Conservation (phyloP, 2,113 vertebrate species). For the Carassius carassius region DNA sequence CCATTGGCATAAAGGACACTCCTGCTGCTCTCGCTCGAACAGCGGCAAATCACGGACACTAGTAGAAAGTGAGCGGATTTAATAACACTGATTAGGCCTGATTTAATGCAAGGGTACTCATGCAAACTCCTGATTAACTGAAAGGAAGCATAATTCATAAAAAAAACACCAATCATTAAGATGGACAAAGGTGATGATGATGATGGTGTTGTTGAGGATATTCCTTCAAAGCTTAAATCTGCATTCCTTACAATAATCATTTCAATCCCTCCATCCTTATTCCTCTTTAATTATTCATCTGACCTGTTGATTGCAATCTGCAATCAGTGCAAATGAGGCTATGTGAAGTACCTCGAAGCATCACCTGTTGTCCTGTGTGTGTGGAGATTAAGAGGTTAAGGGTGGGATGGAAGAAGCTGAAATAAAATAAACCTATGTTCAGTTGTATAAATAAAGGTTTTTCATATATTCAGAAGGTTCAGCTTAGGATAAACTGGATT, state of each 20-base stretch:
- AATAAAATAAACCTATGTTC: neutral
- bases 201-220: conserved; percentile 34
- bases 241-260: conserved; percentile 32
- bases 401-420: neutral
- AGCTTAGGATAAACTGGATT: too few species aligned
- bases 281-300: conserved; percentile 32
- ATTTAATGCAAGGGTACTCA: conserved; percentile 1
- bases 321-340: conserved; percentile 30
- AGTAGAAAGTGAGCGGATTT: neutral
- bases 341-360: conserved; percentile 15
- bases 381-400: neutral
- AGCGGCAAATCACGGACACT: conserved; percentile 6
- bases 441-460: neutral
- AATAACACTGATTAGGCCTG: conserved; percentile 14
- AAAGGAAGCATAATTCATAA: conserved; percentile 30
- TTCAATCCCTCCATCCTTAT: conserved; percentile 20
- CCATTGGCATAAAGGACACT: conserved; percentile 39
- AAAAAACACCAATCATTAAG: conserved; percentile 47
- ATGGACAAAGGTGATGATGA: conserved; percentile 27
- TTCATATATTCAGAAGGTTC: neutral
- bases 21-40: conserved; percentile 18
- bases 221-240: conserved; percentile 23
- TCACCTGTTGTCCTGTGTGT: neutral
- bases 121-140: conserved; percentile 44
- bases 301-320: conserved; percentile 48